Conservation (phyloP, 2,797 vertebrate genomes). For the Diplodus sargus region DNA sequence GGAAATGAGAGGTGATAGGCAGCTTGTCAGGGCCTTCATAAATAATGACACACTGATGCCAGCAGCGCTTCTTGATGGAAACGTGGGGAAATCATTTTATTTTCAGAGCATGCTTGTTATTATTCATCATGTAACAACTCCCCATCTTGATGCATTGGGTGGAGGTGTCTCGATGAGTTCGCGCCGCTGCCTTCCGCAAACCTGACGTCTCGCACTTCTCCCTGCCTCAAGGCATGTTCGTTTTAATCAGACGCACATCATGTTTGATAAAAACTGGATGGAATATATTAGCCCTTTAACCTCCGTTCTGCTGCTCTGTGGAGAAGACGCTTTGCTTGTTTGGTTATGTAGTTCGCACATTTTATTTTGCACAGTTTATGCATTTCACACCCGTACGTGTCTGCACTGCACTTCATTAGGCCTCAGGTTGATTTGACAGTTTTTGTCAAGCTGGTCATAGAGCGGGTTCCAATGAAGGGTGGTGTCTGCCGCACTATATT, state of each 20-base stretch:
- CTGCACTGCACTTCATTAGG: neutral
- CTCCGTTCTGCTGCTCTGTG: neutral
- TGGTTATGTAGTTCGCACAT: conserved; percentile 10
- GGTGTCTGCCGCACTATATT: conserved; percentile 58
- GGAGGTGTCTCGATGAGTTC: conserved; percentile 33
- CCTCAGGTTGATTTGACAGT: conserved; percentile 16
- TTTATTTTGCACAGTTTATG: neutral
- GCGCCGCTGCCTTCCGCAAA: neutral
- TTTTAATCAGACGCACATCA: conserved; percentile 43
- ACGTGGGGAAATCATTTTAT: conserved; percentile 18
- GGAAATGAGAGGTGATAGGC: conserved; percentile 7
- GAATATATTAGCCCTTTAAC: conserved; percentile 41
- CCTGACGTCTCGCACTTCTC: conserved; percentile 6
- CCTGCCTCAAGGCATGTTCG: conserved; percentile 31
- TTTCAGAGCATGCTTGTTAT: conserved; percentile 25
- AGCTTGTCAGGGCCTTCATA: conserved; percentile 20
- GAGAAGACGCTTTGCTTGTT: conserved; percentile 16
- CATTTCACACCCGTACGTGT: neutral
- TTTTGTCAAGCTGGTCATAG: conserved; percentile 36
- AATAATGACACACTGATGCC: conserved; percentile 8
- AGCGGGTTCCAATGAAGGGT: conserved; percentile 42
- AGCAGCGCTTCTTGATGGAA: conserved; percentile 11
- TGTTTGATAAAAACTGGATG: conserved; percentile 16
- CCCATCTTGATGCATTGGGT: conserved; percentile 12
- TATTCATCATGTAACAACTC: conserved; percentile 27